phyloP scores from a whole-genome alignment of 2,888 invertebrate genomes.

The Pycnomerus fuliginosus region DNA sequence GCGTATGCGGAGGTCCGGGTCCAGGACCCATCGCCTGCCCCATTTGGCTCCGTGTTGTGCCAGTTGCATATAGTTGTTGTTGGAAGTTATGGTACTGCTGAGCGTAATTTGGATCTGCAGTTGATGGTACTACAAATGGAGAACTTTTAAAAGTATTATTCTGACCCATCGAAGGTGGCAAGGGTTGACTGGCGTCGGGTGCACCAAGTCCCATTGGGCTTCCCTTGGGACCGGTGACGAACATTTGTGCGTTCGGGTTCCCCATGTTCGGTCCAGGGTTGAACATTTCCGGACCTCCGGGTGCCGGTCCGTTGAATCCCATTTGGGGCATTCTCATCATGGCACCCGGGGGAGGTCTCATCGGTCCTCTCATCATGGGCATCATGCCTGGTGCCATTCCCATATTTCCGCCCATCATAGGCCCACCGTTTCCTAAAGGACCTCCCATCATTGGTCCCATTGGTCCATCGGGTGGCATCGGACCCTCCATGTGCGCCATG shows the following conservation, averaged over 20 bases:
- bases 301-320: constrained; percentile 48
- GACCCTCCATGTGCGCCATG: constrained; percentile 54
- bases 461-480: constrained; percentile 51
- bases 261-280: constrained; percentile 49
- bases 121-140: constrained; percentile 81
- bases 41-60: constrained; percentile 64
- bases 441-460: constrained; percentile 45
- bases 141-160: constrained; percentile 71
- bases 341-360: constrained; percentile 50
- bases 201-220: constrained; percentile 60
- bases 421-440: constrained; percentile 28
- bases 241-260: constrained; percentile 59
- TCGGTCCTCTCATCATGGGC: constrained; percentile 51
- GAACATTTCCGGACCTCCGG: constrained; percentile 47
- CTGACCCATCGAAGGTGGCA: constrained; percentile 78
- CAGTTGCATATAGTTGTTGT: constrained; percentile 90
- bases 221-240: constrained; percentile 59
- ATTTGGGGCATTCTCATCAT: constrained; percentile 50
- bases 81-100: constrained; percentile 96
- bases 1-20: constrained; percentile 53
- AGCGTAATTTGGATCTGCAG: constrained; percentile 89
- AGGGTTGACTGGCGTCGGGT: constrained; percentile 68
- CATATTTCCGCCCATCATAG: constrained; percentile 51
- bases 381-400: constrained; percentile 50
- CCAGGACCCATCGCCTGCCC: constrained; percentile 52